Evolutionary conservation across 2,888 invertebrate species (phyloP).

Genomic region (Tinea pellionella): DNA sequence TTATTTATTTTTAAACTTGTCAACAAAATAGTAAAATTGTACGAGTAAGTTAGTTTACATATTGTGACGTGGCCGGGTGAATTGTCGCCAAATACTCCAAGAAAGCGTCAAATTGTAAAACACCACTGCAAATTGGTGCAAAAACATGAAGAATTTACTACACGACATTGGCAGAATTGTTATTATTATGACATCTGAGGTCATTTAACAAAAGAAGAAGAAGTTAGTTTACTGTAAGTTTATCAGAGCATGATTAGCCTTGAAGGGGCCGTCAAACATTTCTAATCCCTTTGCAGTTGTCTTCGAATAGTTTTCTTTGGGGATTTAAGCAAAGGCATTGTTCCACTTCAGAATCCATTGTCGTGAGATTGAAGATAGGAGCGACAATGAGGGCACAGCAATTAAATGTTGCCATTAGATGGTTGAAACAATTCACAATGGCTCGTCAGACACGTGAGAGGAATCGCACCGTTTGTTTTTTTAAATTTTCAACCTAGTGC

Average conservation of each 20-base stretch:
- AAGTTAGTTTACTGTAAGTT: not conserved
- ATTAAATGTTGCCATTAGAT: constrained; percentile 50
- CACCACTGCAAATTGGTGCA: too few relatives aligned
- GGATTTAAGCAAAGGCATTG: constrained; percentile 27
- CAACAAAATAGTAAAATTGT: too few relatives aligned
- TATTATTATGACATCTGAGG: too few relatives aligned
- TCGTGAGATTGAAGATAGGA: constrained; percentile 45
- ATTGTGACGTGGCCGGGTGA: too few relatives aligned
- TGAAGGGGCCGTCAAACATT: not conserved
- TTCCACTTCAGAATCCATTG: constrained; percentile 17
- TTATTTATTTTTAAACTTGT: too few relatives aligned
- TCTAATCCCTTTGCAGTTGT: constrained; percentile 6
- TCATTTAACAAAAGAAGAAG: too few relatives aligned
- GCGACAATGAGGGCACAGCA: constrained; percentile 51
- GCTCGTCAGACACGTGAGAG: constrained; percentile 43
- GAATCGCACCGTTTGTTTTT: constrained; percentile 40
- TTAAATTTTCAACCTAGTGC: constrained; percentile 26
- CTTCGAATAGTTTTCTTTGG: constrained; percentile 19
- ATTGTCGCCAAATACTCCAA: too few relatives aligned
- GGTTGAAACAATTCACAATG: constrained; percentile 54
- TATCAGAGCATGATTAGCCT: not conserved
- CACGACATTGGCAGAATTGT: too few relatives aligned
- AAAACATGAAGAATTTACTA: too few relatives aligned
- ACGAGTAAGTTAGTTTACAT: too few relatives aligned
- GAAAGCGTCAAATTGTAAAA: too few relatives aligned